Percentiles rank a stretch among this genome's conserved stretches.
These are phyloP conservation scores for Globia sparganii DNA, from an alignment of 2,888 invertebrate genomes.

Conservation along the genomic window DNA sequence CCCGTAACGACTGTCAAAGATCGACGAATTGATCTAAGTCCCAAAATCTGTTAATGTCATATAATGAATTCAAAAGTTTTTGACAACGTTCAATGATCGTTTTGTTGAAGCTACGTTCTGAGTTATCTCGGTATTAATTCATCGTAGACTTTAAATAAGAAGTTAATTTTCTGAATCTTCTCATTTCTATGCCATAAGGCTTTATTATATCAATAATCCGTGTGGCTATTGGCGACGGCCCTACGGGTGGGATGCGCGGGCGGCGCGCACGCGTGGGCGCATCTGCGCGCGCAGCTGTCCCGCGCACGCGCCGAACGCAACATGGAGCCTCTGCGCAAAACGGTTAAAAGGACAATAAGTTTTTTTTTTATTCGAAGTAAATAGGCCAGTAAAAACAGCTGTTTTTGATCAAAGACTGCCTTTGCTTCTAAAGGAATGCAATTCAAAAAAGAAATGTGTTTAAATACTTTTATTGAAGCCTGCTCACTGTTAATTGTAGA, in stretches of 20 bases:
- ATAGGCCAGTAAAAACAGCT: conserved; percentile 44
- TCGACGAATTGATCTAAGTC: neutral
- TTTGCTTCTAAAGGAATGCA: conserved; percentile 5
- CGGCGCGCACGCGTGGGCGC: conserved; percentile 60
- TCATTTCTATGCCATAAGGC: conserved; percentile 21
- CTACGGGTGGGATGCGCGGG: conserved; percentile 56
- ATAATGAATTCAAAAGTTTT: neutral
- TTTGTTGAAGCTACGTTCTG: neutral
- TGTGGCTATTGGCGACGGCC: conserved; percentile 49
- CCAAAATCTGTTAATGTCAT: neutral
- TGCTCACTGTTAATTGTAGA: neutral
- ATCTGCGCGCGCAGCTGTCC: conserved; percentile 80
- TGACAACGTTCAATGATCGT: neutral
- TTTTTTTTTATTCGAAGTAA: conserved; percentile 36
- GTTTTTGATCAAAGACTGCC: conserved; percentile 32
- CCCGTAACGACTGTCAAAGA: too few relatives aligned
- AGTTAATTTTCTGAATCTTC: conserved; percentile 19
- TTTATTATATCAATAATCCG: conserved; percentile 63
- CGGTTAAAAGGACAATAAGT: conserved; percentile 64
- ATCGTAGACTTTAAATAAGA: neutral
- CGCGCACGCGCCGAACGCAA: conserved; percentile 62
- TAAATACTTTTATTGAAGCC: neutral
- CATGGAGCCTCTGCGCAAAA: conserved; percentile 52
- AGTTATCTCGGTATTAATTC: neutral
- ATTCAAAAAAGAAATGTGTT: neutral